Evolutionary conservation across 2,797 vertebrate species (phyloP), one percentile per base, ranked within the genome.

Genomic region (Halcyon leucocephala): DNA sequence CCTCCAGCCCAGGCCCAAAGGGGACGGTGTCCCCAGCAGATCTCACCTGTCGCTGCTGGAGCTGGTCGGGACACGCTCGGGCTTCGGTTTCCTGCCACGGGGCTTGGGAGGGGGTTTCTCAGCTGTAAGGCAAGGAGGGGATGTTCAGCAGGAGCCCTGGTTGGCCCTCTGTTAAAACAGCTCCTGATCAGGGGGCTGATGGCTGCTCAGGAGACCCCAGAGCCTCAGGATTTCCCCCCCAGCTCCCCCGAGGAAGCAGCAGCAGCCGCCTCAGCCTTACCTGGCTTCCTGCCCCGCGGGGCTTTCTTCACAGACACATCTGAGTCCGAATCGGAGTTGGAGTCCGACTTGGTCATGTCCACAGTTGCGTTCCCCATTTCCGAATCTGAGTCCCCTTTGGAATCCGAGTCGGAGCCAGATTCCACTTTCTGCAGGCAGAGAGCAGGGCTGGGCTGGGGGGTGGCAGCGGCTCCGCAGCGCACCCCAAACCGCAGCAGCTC

Each of bases 11-110:
- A 8, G 41, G 46, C 70, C 39, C 4, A 0, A 14, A 39, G 55
- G 51, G 25, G 55, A 2, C 20, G 1, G 7, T 1, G 64, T 8
- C 58, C 84, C 84, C 83, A 6, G 52, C 15, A 2, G 1, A 12
- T 37, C 98, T 98, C 73, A 99, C 99, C 99, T 99, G 97, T 99
- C 99, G 1, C 99, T 99, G 98, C 99, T 99, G 24, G 98, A 98
- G 91, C 97, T 99, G 66, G 98, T 97, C 1, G 99, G 98, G 19
- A 98, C 98, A 73, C 98, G 97, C 96, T 98, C 99, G 1, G 98
- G 98, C 97, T 99, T 99, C 1, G 98, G 97, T 90, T 99, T 99
- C 73, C 99, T 98, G 73, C 98, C 99, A 3, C 99, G 98, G 54
- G 99, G 98, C 88, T 99, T 99, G 31, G 99, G 98, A 52, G 98